A percentile compares a stretch with the other conserved stretches of the same genome.
Conservation (phyloP, 2,797 vertebrate genomes). For the Chiloscyllium punctatum region DNA sequence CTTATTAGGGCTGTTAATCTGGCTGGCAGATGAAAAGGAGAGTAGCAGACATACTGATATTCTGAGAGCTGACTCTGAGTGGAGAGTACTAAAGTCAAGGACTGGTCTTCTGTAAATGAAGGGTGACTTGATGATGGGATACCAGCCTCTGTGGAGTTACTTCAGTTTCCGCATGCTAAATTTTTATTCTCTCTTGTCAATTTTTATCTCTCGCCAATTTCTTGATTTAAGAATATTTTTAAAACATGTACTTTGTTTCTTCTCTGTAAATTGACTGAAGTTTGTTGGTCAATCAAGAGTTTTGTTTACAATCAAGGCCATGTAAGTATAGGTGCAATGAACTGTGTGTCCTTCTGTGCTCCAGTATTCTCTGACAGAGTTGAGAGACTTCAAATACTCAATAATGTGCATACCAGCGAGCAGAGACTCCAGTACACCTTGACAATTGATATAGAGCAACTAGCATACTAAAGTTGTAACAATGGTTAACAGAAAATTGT, state of each 20-base stretch:
- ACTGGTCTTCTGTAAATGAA: too few relatives aligned
- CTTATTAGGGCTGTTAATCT: too few relatives aligned
- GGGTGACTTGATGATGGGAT: too few relatives aligned
- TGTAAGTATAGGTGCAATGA: neutral
- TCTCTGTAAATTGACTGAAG: neutral
- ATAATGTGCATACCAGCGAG: neutral
- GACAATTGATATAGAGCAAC: neutral
- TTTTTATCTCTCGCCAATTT: neutral
- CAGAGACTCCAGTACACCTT: neutral
- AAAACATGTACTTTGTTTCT: neutral
- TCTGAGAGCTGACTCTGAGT: too few relatives aligned
- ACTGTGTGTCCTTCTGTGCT: neutral
- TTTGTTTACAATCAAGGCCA: neutral
- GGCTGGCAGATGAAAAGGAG: too few relatives aligned
- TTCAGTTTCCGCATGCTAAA: neutral
- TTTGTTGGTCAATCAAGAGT: neutral
- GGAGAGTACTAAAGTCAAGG: too few relatives aligned
- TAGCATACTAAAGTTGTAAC: neutral
- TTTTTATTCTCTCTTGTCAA: neutral
- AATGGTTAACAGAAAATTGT: neutral
- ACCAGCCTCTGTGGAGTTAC: too few relatives aligned
- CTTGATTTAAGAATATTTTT: neutral
- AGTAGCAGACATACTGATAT: too few relatives aligned
- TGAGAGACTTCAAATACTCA: neutral
- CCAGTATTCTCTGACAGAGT: neutral